Conservation (phyloP, 2,888 invertebrate genomes). For the Steinernema scapterisci region DNA sequence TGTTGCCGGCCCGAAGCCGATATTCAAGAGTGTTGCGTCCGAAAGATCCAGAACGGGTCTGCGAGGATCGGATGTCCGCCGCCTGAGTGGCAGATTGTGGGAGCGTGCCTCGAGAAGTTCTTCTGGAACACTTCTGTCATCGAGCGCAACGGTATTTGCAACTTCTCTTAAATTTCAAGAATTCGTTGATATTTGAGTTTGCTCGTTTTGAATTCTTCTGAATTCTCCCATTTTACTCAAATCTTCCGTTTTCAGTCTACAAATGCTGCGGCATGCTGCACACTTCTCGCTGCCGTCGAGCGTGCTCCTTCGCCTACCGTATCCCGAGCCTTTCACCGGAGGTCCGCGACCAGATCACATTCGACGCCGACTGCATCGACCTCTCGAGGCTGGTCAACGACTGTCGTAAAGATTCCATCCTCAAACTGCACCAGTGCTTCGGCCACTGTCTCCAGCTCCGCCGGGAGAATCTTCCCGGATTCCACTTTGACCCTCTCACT, state of each 20-base stretch:
- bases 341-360: neutral
- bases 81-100: constrained; percentile 5
- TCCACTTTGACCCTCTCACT: neutral
- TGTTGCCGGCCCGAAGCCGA: constrained; percentile 1
- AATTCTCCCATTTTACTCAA: neutral
- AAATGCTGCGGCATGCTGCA: constrained; percentile 6
- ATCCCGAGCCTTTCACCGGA: neutral
- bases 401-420: neutral
- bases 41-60: constrained; percentile 1
- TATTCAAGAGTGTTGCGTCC: neutral
- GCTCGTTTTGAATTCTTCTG: too few species aligned
- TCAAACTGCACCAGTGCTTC: neutral
- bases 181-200: neutral
- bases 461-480: neutral
- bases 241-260: neutral
- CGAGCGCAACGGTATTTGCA: neutral
- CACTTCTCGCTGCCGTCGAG: neutral
- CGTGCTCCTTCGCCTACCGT: constrained; percentile 1
- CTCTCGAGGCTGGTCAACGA: neutral
- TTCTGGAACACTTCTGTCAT: constrained; percentile 23
- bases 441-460: neutral
- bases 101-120: constrained; percentile 23
- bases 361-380: neutral
- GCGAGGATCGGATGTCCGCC: constrained; percentile 2
- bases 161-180: too few species aligned